These are phyloP conservation scores for Crotalus viridis DNA, from an alignment of 2,113 vertebrate genomes.

Conservation along the genomic window DNA sequence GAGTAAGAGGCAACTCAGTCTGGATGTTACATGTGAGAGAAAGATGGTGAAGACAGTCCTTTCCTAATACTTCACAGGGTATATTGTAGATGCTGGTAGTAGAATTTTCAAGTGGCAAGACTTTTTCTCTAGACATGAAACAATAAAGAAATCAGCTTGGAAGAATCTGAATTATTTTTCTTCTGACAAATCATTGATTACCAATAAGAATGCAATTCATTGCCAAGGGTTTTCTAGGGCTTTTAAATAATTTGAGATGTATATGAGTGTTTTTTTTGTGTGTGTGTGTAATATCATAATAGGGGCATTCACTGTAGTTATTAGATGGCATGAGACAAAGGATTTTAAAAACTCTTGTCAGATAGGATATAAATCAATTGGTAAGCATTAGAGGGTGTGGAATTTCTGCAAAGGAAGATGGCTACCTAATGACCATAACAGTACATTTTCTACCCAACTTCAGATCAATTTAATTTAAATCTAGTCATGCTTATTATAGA, in stretches of 20 bases:
- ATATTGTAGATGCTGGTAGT: neutral
- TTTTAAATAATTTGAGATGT: conserved; percentile 25
- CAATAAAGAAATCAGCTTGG: neutral
- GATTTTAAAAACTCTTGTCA: conserved; percentile 19
- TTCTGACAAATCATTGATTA: neutral
- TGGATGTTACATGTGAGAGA: no score
- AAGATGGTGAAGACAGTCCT: neutral
- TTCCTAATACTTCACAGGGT: neutral
- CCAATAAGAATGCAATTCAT: neutral
- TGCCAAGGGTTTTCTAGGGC: neutral
- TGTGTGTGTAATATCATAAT: conserved; percentile 28
- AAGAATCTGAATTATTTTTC: neutral
- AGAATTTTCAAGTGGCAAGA: neutral
- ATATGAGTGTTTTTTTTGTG: neutral
- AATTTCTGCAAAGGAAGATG: neutral
- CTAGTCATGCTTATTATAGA: neutral
- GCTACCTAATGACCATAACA: neutral
- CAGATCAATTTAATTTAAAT: neutral
- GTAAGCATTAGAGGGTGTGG: neutral
- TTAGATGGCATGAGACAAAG: conserved; percentile 21
- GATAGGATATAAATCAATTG: neutral
- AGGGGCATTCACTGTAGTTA: neutral
- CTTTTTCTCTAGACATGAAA: neutral
- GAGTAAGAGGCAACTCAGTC: neutral
- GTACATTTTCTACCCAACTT: conserved; percentile 2